Base-by-base conservation (phyloP, 2,888 invertebrate genomes). In the Graphium colonna region DNA sequence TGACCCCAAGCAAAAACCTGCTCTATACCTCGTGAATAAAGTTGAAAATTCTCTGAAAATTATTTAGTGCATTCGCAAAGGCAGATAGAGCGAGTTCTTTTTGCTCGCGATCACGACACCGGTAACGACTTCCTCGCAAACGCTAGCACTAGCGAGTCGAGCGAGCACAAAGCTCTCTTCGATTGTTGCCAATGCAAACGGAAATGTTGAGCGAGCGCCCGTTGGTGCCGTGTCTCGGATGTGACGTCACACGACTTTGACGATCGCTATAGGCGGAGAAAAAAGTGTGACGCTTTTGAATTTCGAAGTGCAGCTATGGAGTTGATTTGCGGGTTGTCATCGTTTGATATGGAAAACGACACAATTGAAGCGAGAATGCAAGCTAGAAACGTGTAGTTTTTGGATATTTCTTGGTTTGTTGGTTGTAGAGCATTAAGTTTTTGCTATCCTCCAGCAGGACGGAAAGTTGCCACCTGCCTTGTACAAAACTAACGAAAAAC, bases 61-160 rank as follows among this genome's bases (percentile, higher is more conserved):
- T n/a, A 60, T 58, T 63, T 62, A 62, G 65, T 67, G 71, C 68
- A 71, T 71, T 71, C 64, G 71, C 71, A 71, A 74, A 73, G 73
- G 63, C 65, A 70, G 71, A 65, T 63, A 56, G 60, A 67, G 63
- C 67, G 65, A 64, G 60, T 61, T 64, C 71, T 77, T 78, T 81
- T 77, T 76, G 66, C 63, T 71, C 68, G 65, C 65, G 68, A 73
- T 70, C 68, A 59, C 70, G 65, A 71, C 72, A 69, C 75, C 74
- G 73, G 77, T 80, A 81, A 82, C 81, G 77, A 81, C 77, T 79
- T 79, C 75, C 73, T 71, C 59, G 66, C 71, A 79, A 79, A 79
- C 76, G 68, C 71, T 39, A 78, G 73, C 75, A 75, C 74, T 74
- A n/a, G 36, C 36, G 36, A 36, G 36, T 36, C 12, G 36, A 12